Conservation (phyloP, 2,113 vertebrate genomes). For the Otocyon megalotis region DNA sequence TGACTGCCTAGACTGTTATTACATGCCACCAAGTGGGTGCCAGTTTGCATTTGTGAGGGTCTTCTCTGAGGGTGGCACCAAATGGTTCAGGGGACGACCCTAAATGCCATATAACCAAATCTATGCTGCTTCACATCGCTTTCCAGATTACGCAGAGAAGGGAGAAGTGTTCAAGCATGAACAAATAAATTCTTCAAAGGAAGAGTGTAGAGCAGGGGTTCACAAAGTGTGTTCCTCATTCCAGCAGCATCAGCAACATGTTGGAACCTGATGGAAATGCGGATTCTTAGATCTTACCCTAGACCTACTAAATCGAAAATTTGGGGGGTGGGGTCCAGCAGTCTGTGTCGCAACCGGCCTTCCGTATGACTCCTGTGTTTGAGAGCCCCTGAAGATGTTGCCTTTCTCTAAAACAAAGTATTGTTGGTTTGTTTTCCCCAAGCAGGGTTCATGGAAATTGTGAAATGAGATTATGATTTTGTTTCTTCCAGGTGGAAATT, state of each 20-base stretch:
- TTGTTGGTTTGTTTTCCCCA: neutral
- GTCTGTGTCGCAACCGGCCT: neutral
- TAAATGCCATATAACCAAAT: neutral
- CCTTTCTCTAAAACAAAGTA: neutral
- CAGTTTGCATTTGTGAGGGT: constrained; percentile 7
- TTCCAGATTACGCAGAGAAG: neutral
- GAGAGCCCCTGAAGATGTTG: neutral
- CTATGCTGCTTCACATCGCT: neutral
- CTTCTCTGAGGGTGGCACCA: constrained; percentile 6
- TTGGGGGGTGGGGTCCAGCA: neutral
- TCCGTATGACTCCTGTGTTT: neutral
- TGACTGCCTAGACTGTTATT: constrained; percentile 59
- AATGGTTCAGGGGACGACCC: neutral
- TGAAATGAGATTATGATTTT: constrained; percentile 60
- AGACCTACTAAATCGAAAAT: neutral
- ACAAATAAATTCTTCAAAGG: constrained; percentile 9
- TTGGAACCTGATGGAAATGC: constrained; percentile 16
- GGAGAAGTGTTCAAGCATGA: neutral
- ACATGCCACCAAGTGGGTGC: neutral
- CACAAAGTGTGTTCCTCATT: neutral
- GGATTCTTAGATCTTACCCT: neutral
- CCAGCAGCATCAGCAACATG: neutral
- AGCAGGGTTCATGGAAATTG: neutral
- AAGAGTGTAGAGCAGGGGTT: neutral
- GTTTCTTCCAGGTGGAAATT: constrained; percentile 94